A percentile compares a stretch with the other conserved stretches of the same genome.
These are phyloP conservation scores for Caranx melampygus DNA, from an alignment of 2,113 vertebrate species.

Conservation along the genomic window DNA sequence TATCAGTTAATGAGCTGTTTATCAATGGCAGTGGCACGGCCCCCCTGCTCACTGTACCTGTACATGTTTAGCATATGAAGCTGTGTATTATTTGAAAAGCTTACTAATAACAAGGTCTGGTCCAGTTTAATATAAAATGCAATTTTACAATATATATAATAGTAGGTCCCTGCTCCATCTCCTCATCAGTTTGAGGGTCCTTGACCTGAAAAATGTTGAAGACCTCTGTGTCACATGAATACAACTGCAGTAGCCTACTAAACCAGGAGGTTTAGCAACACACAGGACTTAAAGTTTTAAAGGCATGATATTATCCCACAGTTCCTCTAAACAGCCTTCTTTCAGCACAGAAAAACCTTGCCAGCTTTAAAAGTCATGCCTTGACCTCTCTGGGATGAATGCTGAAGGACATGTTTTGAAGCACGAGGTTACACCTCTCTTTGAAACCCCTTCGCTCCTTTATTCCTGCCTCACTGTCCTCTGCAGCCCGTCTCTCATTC, in stretches of 20 bases:
- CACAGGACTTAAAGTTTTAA: background rate
- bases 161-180: too few species aligned
- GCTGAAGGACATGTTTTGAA: slow-evolving; percentile 68
- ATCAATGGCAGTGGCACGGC: too few species aligned
- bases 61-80: too few species aligned
- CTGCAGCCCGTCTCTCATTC: slow-evolving; percentile 47
- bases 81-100: too few species aligned
- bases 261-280: background rate
- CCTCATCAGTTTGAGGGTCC: too few species aligned
- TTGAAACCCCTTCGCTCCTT: slow-evolving; percentile 64
- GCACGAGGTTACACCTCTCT: slow-evolving; percentile 57
- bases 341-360: slow-evolving; percentile 26
- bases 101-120: too few species aligned
- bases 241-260: background rate
- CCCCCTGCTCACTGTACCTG: too few species aligned
- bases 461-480: slow-evolving; percentile 47
- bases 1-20: too few species aligned
- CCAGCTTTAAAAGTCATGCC: slow-evolving; percentile 46
- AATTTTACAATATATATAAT: too few species aligned
- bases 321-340: background rate
- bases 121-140: too few species aligned
- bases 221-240: too few species aligned
- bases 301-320: background rate
- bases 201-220: too few species aligned
- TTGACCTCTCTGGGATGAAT: slow-evolving; percentile 60